Evolutionary conservation across 2,888 invertebrate genomes (phyloP), one percentile per base, ranked within the genome.

Genomic region (Acleris literana): DNA sequence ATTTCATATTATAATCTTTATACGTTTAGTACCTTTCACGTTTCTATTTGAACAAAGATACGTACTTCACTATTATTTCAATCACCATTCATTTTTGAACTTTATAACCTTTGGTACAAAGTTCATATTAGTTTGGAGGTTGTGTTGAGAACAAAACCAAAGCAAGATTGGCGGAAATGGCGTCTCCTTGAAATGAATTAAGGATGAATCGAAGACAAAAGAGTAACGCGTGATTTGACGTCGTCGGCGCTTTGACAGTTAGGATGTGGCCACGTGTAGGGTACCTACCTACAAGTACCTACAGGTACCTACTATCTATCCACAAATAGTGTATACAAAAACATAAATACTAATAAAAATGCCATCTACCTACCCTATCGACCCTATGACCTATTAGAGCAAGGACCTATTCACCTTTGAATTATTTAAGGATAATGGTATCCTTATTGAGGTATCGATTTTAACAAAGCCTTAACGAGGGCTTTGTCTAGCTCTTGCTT

Each of bases 121-220:
- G 52, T 57, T n/a, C 22, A 7, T 25, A 48, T 44, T 57, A 0
- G 22, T 7, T 48, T 56, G 66, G 2, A 16, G 13, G 48, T 33
- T 9, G 56, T 9, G 13, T 9, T 49, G 22, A 56, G 22, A 46
- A 65, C 46, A 61, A 65, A 66, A 61, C 29, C 55, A 46, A 61
- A 56, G 62, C 62, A 66, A 57, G 62, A 66, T 66, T 56, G 65
- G 52, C 52, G 61, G 62, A 62, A 66, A 62, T 62, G 39, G 62
- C 66, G 66, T 65, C 65, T 55, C 57, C 61, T 66, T 66, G 66
- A 66, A 66, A 62, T 57, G 61, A 66, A 66, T 66, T 57, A 57
- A 65, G 62, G 52, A 66, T 62, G 62, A 62, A 57, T 62, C 57
- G 56, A 20, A 61, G 56, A 61, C 61, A 61, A 56, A 61, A 56